Base-by-base conservation (phyloP, 2,888 invertebrate genomes). In the Alsophila aescularia region DNA sequence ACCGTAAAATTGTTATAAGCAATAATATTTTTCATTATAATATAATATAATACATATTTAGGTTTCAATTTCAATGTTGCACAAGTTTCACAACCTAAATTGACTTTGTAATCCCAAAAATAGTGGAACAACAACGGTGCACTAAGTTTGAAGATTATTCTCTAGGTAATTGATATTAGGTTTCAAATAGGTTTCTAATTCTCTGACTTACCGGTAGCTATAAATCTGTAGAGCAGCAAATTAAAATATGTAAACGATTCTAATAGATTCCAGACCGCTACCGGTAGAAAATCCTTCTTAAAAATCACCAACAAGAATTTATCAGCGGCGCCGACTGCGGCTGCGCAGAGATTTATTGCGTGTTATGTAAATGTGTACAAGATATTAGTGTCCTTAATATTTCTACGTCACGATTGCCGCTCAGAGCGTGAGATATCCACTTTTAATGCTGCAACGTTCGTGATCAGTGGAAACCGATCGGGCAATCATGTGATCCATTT, bases 311-410 rank as follows among this genome's bases (percentile, higher is more conserved):
- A 81, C 82, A 77, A 77, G 83, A 83, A 85, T 87, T 82, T 82
- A 85, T 87, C 81, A 86, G 80, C 81, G 81, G 83, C 82, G 83
- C 81, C 81, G 84, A 75, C 78, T 75, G 73, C 72, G 69, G 69
- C 72, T 47, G 70, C 67, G 69, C 76, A 72, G 86, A 72, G 86
- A 90, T 90, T 90, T 87, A 90, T 90, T 78, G 79, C 84, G 77
- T 83, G 83, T 88, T 89, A 89, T 89, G 90, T 87, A 88, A 88
- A 88, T 89, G 79, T 85, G 82, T 84, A 85, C 85, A 83, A 83
- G 87, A 84, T 86, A 90, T 88, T 87, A 90, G 85, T 85, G 87
- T 88, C 86, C 85, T 85, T 87, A 87, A 90, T 90, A 90, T 83
- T 86, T 90, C 83, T 73, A 79, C 79, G 85, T 90, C 88, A 82